These are phyloP conservation scores for Ischnus inquisitorius DNA, from an alignment of 2,888 invertebrate genomes.

Conservation along the genomic window DNA sequence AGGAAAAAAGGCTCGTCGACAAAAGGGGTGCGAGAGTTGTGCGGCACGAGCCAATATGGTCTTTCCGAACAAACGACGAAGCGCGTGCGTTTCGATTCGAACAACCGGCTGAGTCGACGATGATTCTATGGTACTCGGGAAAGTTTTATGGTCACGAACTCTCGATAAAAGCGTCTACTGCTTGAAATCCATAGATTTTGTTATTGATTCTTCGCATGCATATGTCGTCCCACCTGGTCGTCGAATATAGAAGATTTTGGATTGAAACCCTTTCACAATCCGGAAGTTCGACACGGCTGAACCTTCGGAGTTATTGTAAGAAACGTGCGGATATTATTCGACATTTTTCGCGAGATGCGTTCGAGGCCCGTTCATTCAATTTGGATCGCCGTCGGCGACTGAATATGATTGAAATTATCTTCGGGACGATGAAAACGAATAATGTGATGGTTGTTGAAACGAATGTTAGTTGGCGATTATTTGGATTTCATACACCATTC, in stretches of 20 bases:
- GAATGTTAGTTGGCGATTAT: too few species aligned
- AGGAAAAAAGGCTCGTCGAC: constrained; percentile 33
- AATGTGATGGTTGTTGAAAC: too few species aligned
- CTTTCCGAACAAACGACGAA: constrained; percentile 21
- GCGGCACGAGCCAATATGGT: constrained; percentile 13
- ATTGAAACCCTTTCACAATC: constrained; percentile 4
- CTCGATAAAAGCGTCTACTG: not conserved
- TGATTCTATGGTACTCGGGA: not conserved
- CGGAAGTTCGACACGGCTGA: not conserved
- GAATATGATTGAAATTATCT: too few species aligned
- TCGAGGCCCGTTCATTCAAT: too few species aligned
- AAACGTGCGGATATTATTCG: not conserved
- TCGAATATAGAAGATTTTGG: not conserved
- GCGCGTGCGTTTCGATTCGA: constrained; percentile 11
- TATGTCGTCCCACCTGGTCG: constrained; percentile 5
- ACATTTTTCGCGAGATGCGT: not conserved
- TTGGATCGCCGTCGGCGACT: too few species aligned
- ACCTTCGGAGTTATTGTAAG: not conserved
- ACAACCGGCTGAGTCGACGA: not conserved
- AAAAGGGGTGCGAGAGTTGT: constrained; percentile 12
- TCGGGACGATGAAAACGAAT: too few species aligned
- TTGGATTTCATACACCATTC: too few species aligned
- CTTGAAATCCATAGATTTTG: not conserved
- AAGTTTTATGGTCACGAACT: not conserved
- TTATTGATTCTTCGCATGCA: constrained; percentile 4